Base-by-base conservation (phyloP, 92 coral and sea anemone species). In the Muricea muricata region DNA sequence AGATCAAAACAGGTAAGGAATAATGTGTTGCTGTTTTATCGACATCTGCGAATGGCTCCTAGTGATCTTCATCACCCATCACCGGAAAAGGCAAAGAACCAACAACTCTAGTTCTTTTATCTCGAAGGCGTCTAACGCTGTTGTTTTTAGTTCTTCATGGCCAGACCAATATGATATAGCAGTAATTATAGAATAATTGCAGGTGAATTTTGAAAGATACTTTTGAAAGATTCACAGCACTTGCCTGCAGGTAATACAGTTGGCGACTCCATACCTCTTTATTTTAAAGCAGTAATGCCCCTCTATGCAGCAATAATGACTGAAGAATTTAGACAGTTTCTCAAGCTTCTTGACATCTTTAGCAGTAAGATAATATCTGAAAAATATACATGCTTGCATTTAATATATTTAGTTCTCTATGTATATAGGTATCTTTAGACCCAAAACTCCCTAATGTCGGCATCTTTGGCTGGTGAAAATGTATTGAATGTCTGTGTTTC, bases 221-320 rank as follows among this genome's bases (percentile, higher is more conserved):
- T 61, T 61, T 18, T 18, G 31, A 6, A 18, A 30, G 46, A 30
- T 68, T 68, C 18, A 2, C 14, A 8, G 37, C 54, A 70, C 13
- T 70, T 37, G 40, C 54, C 50, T 70, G 75, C 84, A 85, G 20
- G 65, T 60, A 41, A 24, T 81, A 72, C 85, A 81, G 42, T 81
- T 52, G 20, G 60, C 73, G 26, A 15, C 18, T 65, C 85, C 85
- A 65, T 78, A 66, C 46, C 46, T 81, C 85, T 42, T 23, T 24
- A 81, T 42, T 29, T 66, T 31, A 48, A 81, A 81, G 77, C 75
- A 81, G 78, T 81, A 81, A 66, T 81, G 85, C 60, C 65, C 78
- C 61, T 81, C 66, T 34, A 47, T 20, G 28, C 81, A 75, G 67
- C 78, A 66, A 39, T n/a, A n/a, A n/a, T 70, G 77, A 70, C 54